Evolutionary conservation across 2,888 invertebrate species (phyloP).

Genomic region (Caenorhabditis sp.): DNA sequence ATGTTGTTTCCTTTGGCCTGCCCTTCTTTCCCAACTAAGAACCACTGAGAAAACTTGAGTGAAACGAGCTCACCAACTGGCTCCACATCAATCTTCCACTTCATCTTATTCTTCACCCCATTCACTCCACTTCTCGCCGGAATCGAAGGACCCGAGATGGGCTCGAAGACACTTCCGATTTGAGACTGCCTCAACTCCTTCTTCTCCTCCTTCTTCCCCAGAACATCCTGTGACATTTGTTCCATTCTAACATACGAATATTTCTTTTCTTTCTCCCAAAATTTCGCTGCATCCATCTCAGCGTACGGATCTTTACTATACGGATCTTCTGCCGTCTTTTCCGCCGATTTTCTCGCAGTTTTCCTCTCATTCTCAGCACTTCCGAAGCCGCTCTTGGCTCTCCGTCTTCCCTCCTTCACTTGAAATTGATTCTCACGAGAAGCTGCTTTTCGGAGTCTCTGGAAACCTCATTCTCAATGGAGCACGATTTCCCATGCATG

Average conservation of each 20-base stretch:
- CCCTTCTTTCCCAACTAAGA: too few species aligned
- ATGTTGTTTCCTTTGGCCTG: too few species aligned
- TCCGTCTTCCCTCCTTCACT: background rate
- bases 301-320: too few species aligned
- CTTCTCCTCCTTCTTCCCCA: constrained; percentile 30
- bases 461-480: background rate
- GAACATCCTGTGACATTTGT: too few species aligned
- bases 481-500: background rate
- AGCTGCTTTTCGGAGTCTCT: constrained; percentile 3
- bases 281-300: too few species aligned
- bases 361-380: background rate
- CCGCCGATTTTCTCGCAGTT: background rate
- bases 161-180: constrained; percentile 28
- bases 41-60: too few species aligned
- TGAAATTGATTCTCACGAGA: background rate
- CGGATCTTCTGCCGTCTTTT: background rate
- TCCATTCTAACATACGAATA: too few species aligned
- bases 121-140: constrained; percentile 31
- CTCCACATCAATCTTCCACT: constrained; percentile 62
- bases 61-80: constrained; percentile 9
- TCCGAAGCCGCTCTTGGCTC: background rate
- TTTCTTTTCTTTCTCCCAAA: background rate
- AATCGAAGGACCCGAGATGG: constrained; percentile 26
- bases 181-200: constrained; percentile 19
- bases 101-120: constrained; percentile 59